Evolutionary conservation across 2,797 vertebrate genomes (phyloP).

Genomic region (Morelia viridis): DNA sequence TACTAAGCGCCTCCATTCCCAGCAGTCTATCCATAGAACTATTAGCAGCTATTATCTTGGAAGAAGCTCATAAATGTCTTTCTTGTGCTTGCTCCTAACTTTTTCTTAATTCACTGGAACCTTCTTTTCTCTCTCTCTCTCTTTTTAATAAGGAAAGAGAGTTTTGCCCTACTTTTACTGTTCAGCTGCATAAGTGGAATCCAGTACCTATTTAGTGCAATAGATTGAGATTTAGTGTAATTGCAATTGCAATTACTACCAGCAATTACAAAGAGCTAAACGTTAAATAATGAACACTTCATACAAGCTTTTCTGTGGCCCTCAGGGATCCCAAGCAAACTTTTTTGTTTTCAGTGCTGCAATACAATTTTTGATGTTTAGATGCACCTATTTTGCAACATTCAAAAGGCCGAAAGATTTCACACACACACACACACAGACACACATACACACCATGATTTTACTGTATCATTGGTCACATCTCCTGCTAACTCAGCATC

Average conservation of each 20-base stretch:
- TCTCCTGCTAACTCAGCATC: no score
- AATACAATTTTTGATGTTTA: no score
- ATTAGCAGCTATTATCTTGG: slow-evolving; percentile 15
- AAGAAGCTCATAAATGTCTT: slow-evolving; percentile 11
- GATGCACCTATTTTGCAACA: no score
- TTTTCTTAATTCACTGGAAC: background rate
- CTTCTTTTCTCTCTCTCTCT: background rate
- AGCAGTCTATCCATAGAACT: background rate
- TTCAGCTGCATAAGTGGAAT: background rate
- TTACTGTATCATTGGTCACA: no score
- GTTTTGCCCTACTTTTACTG: background rate
- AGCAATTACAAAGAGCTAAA: background rate
- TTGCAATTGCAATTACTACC: no score
- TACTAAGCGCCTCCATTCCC: background rate
- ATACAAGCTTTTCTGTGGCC: background rate
- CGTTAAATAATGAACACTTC: background rate
- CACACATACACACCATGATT: no score
- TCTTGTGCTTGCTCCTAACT: background rate
- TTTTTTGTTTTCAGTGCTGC: no score
- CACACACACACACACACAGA: no score
- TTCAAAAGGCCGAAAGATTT: no score
- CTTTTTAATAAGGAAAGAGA: background rate
- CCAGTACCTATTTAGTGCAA: background rate
- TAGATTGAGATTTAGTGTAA: background rate
- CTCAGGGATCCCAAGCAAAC: no score